phyloP scores from a whole-genome alignment of 2,113 vertebrate genomes.

The Kryptolebias marmoratus region DNA sequence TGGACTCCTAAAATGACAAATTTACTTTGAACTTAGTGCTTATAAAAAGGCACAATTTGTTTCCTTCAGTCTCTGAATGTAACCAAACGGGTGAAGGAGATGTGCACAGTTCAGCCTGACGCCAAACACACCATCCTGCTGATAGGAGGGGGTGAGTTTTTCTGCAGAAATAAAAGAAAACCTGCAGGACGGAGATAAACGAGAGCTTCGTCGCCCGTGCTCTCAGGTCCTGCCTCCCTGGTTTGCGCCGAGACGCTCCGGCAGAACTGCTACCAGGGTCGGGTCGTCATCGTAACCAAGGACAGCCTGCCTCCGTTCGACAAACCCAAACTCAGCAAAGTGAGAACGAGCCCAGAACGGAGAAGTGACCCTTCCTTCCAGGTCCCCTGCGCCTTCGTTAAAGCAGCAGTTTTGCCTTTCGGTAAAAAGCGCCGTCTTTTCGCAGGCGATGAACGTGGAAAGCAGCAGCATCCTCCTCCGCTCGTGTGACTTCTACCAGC shows the following conservation, averaged over 20 bases:
- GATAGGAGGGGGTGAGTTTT: conserved; percentile 80
- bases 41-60: background rate
- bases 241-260: conserved; percentile 88
- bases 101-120: conserved; percentile 73
- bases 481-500: conserved; percentile 80
- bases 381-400: background rate
- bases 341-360: conserved; percentile 28
- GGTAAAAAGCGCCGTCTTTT: background rate
- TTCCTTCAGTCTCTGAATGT: conserved; percentile 74
- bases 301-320: conserved; percentile 85
- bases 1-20: background rate
- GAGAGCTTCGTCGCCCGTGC: background rate
- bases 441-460: conserved; percentile 82
- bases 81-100: conserved; percentile 78
- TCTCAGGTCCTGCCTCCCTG: conserved; percentile 85
- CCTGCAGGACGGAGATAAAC: background rate
- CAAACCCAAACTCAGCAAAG: conserved; percentile 89
- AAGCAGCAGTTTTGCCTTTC: background rate
- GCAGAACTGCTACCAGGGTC: conserved; percentile 85
- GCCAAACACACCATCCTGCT: conserved; percentile 72
- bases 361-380: background rate
- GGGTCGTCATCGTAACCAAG: conserved; percentile 85
- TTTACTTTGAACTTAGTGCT: background rate
- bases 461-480: conserved; percentile 80
- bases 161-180: background rate